Evolutionary conservation across 2,113 vertebrate species (phyloP).

Genomic region (Spilogale gracilis): DNA sequence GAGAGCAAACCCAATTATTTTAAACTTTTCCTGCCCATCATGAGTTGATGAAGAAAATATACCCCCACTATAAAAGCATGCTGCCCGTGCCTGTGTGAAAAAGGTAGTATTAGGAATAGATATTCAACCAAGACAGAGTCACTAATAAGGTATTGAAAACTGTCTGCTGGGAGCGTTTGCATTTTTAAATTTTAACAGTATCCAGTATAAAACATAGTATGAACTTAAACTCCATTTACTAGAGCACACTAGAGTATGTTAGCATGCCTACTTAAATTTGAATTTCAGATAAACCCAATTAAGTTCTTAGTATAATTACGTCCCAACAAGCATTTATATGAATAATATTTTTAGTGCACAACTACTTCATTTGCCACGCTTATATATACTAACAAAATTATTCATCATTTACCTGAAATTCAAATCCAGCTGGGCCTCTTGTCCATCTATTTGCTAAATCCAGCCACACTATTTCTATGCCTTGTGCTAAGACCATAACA

Average conservation of each 20-base stretch:
- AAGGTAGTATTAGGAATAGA: not conserved
- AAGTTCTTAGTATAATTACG: not conserved
- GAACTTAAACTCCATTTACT: not conserved
- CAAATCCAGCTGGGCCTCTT: not conserved
- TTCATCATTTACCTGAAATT: not conserved
- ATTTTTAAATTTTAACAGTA: not conserved
- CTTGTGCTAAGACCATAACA: not conserved
- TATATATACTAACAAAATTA: not conserved
- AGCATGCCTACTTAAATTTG: not conserved
- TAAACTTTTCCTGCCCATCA: not conserved
- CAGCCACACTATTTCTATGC: not conserved
- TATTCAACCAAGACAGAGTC: not conserved
- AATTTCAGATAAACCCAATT: slow-evolving; percentile 44
- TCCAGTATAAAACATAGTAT: not conserved
- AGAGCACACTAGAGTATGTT: not conserved
- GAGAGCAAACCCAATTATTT: not conserved
- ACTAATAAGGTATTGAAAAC: not conserved
- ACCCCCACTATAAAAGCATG: not conserved
- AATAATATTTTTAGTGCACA: not conserved
- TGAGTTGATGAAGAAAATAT: slow-evolving; percentile 17
- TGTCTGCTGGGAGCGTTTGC: not conserved
- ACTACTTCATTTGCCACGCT: not conserved
- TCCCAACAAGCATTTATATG: not conserved
- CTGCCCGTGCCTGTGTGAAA: not conserved
- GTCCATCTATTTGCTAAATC: not conserved